Evolutionary conservation across 2,113 vertebrate species (phyloP).

Genomic region (Chaetura pelagica): DNA sequence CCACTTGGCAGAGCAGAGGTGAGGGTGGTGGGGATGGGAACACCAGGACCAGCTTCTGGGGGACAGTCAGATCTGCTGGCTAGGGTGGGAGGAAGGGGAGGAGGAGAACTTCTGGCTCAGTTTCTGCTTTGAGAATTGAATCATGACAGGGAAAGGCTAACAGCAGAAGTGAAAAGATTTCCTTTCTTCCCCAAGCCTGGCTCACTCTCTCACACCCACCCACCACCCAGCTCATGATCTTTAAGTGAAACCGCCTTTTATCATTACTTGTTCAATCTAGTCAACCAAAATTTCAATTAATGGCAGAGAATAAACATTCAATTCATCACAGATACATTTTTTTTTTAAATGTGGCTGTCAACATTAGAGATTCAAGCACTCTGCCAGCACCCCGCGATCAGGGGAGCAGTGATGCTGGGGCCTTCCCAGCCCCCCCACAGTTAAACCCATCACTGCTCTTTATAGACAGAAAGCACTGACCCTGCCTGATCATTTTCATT

Average conservation of each 20-base stretch:
- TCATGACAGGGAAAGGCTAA: not conserved
- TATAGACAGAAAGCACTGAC: not conserved
- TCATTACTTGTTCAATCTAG: not conserved
- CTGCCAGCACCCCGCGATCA: not conserved
- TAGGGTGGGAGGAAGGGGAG: not conserved
- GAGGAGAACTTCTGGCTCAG: not conserved
- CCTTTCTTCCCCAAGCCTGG: not conserved
- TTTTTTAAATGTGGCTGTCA: not conserved
- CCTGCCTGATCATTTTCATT: not conserved
- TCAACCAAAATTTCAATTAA: constrained; percentile 14
- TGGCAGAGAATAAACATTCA: constrained; percentile 1
- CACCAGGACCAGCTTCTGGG: not conserved
- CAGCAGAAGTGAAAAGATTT: not conserved
- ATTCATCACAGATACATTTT: not conserved
- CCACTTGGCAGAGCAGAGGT: fast-evolving
- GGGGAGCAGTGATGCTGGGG: fast-evolving
- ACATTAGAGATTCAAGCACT: fast-evolving
- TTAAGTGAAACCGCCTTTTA: not conserved
- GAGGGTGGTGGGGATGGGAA: not conserved
- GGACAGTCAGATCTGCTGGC: not conserved
- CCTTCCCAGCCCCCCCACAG: fast-evolving
- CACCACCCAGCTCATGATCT: not conserved
- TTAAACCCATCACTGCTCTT: not conserved
- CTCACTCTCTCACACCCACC: not conserved
- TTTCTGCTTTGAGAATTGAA: not conserved